phyloP scores from a whole-genome alignment of 1,140 invertebrate species.

The Harlomillsia oculata region DNA sequence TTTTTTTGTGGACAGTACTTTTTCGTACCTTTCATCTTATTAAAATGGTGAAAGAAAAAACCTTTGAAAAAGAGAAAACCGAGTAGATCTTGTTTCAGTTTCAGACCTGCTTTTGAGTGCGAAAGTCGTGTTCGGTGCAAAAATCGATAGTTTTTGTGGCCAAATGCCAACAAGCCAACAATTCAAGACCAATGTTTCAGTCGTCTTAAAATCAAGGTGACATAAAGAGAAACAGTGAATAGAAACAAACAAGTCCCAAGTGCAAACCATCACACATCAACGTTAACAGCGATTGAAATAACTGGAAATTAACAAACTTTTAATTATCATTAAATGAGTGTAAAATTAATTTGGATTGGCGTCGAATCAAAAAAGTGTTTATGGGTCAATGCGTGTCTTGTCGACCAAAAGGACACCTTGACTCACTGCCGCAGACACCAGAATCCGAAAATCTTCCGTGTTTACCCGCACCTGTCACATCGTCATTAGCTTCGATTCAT shows the following conservation, averaged over 20 bases:
- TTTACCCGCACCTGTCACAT: neutral
- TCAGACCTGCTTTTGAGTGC: too few relatives aligned
- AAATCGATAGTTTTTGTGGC: too few relatives aligned
- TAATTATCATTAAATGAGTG: neutral
- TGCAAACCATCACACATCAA: neutral
- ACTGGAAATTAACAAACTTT: constrained; percentile 7
- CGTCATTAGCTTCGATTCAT: neutral
- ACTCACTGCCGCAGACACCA: constrained; percentile 24
- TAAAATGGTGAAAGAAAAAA: too few relatives aligned
- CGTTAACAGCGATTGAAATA: neutral
- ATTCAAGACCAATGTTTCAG: too few relatives aligned
- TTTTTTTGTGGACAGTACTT: too few relatives aligned
- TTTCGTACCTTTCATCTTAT: too few relatives aligned
- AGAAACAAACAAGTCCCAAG: neutral
- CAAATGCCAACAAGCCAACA: too few relatives aligned
- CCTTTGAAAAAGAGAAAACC: too few relatives aligned
- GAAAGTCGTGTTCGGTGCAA: too few relatives aligned
- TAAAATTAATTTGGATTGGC: constrained; percentile 16
- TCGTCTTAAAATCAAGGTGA: too few relatives aligned
- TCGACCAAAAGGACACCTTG: constrained; percentile 18
- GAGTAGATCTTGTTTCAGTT: too few relatives aligned
- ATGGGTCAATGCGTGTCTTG: constrained; percentile 33
- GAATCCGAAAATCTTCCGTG: constrained; percentile 11
- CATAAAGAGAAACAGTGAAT: too few relatives aligned
- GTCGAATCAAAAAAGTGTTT: constrained; percentile 14